Evolutionary conservation across 64 coral and sea anemone species (phyloP).

Genomic region (Pocillopora damicornis): DNA sequence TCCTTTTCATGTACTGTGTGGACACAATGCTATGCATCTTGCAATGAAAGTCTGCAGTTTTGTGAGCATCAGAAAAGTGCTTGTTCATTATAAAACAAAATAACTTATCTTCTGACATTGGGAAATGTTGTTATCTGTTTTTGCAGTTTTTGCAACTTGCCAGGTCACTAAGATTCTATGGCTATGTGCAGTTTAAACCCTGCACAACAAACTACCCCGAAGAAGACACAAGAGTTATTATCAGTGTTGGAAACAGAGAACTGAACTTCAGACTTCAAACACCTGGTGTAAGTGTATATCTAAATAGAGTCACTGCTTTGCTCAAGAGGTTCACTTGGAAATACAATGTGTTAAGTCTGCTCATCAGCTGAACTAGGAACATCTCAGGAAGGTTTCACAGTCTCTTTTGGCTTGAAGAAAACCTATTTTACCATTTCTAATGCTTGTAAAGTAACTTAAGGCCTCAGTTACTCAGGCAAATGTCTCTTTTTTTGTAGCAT

Average conservation of each 20-base stretch:
- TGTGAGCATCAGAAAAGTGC: not conserved
- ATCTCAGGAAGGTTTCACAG: too few relatives aligned
- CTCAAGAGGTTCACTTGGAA: too few relatives aligned
- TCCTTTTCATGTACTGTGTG: too few relatives aligned
- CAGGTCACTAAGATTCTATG: slow-evolving; percentile 80
- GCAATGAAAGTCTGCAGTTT: not conserved
- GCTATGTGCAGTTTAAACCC: slow-evolving; percentile 92
- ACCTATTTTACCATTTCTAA: not conserved
- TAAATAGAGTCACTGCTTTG: too few relatives aligned
- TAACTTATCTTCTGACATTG: not conserved
- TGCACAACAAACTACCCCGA: slow-evolving; percentile 83
- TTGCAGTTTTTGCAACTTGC: slow-evolving; percentile 81
- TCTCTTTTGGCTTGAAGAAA: not conserved
- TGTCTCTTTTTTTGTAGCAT: slow-evolving; percentile 31
- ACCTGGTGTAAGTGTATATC: slow-evolving; percentile 67
- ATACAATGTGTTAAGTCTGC: not conserved
- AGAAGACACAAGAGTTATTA: slow-evolving; percentile 76
- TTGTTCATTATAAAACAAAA: not conserved
- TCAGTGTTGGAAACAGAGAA: slow-evolving; percentile 87
- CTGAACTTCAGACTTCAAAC: slow-evolving; percentile 89
- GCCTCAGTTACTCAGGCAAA: too few relatives aligned
- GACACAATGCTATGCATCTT: not conserved
- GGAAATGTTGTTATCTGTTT: not conserved
- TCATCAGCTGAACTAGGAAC: not conserved
- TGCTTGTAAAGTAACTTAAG: too few relatives aligned